These are phyloP conservation scores for Plusia festucae DNA, from an alignment of 2,888 invertebrate species.

Conservation along the genomic window DNA sequence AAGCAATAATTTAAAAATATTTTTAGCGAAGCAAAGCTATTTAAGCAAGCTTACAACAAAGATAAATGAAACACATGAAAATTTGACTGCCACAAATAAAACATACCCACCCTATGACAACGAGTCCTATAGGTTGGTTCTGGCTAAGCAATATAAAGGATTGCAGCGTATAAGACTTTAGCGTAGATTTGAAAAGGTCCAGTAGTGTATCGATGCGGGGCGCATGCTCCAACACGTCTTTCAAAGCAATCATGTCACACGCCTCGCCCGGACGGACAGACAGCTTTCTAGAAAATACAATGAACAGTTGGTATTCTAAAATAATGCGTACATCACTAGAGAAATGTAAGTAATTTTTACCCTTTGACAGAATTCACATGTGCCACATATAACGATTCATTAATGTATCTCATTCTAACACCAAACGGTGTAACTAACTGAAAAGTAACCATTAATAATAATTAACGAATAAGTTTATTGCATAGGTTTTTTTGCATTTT, in stretches of 20 bases:
- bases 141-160: constrained; percentile 77
- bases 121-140: constrained; percentile 83
- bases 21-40: no score
- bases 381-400: constrained; percentile 78
- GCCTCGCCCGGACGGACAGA: constrained; percentile 75
- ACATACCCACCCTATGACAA: constrained; percentile 87
- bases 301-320: not conserved
- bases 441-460: constrained; percentile 56
- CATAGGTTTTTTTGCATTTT: no score
- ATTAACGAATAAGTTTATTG: no score
- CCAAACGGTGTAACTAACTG: constrained; percentile 79
- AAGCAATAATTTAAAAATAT: no score
- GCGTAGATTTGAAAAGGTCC: constrained; percentile 70
- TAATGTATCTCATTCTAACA: constrained; percentile 72
- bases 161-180: constrained; percentile 63
- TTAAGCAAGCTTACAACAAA: no score
- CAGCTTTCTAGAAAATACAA: constrained; percentile 64
- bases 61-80: no score
- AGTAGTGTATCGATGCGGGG: constrained; percentile 64
- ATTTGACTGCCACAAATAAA: not conserved
- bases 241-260: constrained; percentile 65
- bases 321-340: not conserved
- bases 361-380: constrained; percentile 84
- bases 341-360: constrained; percentile 62
- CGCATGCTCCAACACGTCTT: constrained; percentile 71